A percentile compares a stretch with the other conserved stretches of the same genome.
Evolutionary conservation across 2,113 vertebrate species (phyloP).

Genomic region (Xenopus laevis): DNA sequence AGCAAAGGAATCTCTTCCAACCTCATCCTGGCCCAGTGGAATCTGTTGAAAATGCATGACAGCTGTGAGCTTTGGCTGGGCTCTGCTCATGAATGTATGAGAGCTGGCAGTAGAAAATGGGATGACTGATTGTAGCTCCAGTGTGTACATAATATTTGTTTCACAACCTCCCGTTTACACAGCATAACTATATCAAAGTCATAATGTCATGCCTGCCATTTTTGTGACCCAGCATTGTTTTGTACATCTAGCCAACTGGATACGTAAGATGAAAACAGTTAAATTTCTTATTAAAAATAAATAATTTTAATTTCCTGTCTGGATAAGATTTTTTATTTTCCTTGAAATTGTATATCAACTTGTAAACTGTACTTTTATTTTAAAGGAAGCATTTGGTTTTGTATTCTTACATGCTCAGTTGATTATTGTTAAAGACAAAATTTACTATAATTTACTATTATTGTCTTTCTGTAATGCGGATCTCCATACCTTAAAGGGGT

Average conservation of each 20-base stretch:
- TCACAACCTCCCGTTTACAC: slow-evolving; percentile 51
- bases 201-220: not conserved
- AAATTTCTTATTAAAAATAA: slow-evolving; percentile 5
- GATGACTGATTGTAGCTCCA: slow-evolving; percentile 65
- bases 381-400: too few relatives aligned
- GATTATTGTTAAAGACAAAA: too few relatives aligned
- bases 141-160: slow-evolving; percentile 45
- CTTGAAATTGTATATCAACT: too few relatives aligned
- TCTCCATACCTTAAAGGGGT: too few relatives aligned
- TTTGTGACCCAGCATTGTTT: too few relatives aligned
- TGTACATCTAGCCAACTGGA: too few relatives aligned
- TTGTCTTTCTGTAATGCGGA: too few relatives aligned
- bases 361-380: too few relatives aligned
- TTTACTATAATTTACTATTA: too few relatives aligned
- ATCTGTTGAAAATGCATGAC: slow-evolving; percentile 98
- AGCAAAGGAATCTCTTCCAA: slow-evolving; percentile 89
- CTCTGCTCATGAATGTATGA: slow-evolving; percentile 75
- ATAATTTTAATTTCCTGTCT: slow-evolving; percentile 23
- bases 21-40: slow-evolving; percentile 85
- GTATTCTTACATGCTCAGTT: too few relatives aligned
- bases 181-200: slow-evolving; percentile 44
- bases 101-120: slow-evolving; percentile 67
- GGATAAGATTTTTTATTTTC: slow-evolving; percentile 2
- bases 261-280: too few relatives aligned
- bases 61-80: slow-evolving; percentile 87